A percentile compares a stretch with the other conserved stretches of the same genome.
These are phyloP conservation scores for Malacosoma neustria DNA, from an alignment of 2,888 invertebrate species.

Conservation along the genomic window DNA sequence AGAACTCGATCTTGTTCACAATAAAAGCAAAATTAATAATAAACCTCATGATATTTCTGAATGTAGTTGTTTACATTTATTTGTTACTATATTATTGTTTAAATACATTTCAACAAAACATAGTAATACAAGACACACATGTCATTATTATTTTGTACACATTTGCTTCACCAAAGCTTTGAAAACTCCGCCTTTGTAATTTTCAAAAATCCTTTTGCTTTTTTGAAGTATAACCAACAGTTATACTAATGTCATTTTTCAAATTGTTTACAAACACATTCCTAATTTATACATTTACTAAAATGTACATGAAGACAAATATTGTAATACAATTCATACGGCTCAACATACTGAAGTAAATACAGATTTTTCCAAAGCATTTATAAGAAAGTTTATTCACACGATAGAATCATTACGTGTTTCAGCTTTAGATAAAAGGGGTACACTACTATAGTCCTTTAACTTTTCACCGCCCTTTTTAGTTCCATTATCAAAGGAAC, in stretches of 20 bases:
- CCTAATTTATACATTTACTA: too few species aligned
- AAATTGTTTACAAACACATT: too few species aligned
- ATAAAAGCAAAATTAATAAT: too few species aligned
- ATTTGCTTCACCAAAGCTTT: not conserved
- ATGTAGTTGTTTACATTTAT: too few species aligned
- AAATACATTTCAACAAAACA: not conserved
- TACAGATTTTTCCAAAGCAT: not conserved
- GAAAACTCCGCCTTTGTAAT: too few species aligned
- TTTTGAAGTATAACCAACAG: too few species aligned
- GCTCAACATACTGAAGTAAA: not conserved
- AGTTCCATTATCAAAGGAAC: constrained; percentile 59
- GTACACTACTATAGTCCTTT: constrained; percentile 68
- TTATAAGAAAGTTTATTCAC: constrained; percentile 17
- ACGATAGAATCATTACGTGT: constrained; percentile 62
- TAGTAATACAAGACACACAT: not conserved
- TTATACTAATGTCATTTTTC: too few species aligned
- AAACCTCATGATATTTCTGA: too few species aligned
- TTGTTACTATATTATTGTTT: not conserved
- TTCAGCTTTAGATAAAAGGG: constrained; percentile 56
- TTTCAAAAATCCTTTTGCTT: too few species aligned
- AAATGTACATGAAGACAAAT: too few species aligned
- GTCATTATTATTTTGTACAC: not conserved
- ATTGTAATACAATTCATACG: not conserved
- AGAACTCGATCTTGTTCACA: too few species aligned
- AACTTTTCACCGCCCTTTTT: constrained; percentile 47